phyloP scores from a whole-genome alignment of 2,888 invertebrate species.

The Ptychoptera contaminata region DNA sequence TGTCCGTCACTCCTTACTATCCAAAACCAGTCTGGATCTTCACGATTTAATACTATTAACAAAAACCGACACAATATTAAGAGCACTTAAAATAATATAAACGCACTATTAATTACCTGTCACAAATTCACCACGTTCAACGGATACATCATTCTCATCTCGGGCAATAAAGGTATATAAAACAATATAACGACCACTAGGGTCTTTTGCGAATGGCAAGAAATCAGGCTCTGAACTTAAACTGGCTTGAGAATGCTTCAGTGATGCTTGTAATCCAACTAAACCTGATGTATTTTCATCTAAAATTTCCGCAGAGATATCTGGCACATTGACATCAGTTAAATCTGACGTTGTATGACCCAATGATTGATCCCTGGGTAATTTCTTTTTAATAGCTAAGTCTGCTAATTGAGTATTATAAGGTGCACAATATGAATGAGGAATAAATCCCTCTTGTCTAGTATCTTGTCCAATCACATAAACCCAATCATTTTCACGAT shows the following conservation, averaged over 20 bases:
- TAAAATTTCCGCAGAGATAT: conserved; percentile 9
- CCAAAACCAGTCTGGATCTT: conserved; percentile 96
- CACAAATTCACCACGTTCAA: conserved; percentile 89
- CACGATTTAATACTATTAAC: conserved; percentile 74
- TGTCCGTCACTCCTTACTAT: conserved; percentile 82
- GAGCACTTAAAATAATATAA: conserved; percentile 1
- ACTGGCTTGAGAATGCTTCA: conserved; percentile 32
- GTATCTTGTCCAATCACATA: conserved; percentile 87
- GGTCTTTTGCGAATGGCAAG: conserved; percentile 60
- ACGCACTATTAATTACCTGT: conserved; percentile 36
- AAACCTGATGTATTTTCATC: conserved; percentile 12
- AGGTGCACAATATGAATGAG: conserved; percentile 84
- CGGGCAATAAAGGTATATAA: conserved; percentile 84
- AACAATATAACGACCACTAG: conserved; percentile 80
- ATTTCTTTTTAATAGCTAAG: conserved; percentile 70
- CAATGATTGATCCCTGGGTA: conserved; percentile 48
- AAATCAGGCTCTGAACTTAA: conserved; percentile 42
- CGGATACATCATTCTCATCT: conserved; percentile 88
- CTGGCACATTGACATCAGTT: conserved; percentile 20
- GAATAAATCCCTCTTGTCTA: conserved; percentile 85
- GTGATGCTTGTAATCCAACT: conserved; percentile 15
- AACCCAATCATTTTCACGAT: conserved; percentile 94
- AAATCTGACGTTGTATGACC: conserved; percentile 39
- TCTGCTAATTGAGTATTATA: conserved; percentile 64
- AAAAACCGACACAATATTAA: conserved; percentile 18